Evolutionary conservation across 1,140 invertebrate genomes (phyloP).

Genomic region (Heliconius himera): DNA sequence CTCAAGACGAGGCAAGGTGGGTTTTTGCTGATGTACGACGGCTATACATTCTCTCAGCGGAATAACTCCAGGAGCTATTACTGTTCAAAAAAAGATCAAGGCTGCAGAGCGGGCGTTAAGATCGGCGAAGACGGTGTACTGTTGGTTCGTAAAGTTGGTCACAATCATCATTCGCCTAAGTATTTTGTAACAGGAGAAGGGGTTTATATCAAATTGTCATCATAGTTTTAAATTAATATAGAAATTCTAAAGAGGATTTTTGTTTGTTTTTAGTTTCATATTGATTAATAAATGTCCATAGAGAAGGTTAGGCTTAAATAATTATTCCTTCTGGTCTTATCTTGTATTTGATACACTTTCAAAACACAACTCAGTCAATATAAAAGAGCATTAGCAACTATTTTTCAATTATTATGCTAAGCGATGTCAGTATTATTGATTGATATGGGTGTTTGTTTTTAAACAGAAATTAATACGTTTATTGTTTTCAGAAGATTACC

Average conservation of each 20-base stretch:
- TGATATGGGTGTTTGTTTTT: neutral
- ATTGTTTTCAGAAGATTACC: conserved; percentile 30
- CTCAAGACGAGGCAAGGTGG: conserved; percentile 43
- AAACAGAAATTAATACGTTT: neutral
- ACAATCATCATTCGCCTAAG: conserved; percentile 21
- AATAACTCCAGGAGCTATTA: conserved; percentile 37
- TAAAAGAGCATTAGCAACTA: too few species aligned
- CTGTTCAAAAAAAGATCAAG: conserved; percentile 44
- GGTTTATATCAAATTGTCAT: conserved; percentile 27
- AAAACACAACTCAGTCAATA: too few species aligned
- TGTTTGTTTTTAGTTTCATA: neutral
- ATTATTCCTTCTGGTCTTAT: too few species aligned
- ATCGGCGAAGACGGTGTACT: conserved; percentile 38
- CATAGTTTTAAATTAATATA: conserved; percentile 12
- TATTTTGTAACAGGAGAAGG: conserved; percentile 23
- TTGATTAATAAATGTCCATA: neutral
- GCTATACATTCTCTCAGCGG: conserved; percentile 43
- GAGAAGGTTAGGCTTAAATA: neutral
- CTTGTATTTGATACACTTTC: too few species aligned
- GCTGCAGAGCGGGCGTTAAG: conserved; percentile 43
- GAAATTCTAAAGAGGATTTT: neutral
- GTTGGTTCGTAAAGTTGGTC: neutral
- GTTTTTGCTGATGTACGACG: conserved; percentile 42
- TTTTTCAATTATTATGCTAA: too few species aligned
- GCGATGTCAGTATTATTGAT: too few species aligned